Evolutionary conservation across 2,113 vertebrate genomes (phyloP), one percentile per base, ranked within the genome.

Genomic region (Misgurnus anguillicaudatus): DNA sequence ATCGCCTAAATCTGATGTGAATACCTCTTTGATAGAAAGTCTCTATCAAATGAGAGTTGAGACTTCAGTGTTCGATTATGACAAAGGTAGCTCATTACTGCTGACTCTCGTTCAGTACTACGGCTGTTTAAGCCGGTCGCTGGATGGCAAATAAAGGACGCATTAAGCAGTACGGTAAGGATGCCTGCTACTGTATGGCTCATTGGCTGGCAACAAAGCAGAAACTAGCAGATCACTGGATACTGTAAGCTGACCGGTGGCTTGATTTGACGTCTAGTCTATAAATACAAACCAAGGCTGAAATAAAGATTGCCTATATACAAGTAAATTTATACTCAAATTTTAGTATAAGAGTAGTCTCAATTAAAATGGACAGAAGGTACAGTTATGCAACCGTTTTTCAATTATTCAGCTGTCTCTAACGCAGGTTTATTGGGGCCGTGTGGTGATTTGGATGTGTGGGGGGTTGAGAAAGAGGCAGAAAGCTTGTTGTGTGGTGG

Each of bases 81-180:
- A 42, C 31, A 78, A 70, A 74, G 13, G 55, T 19, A 55, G 39
- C 65, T 68, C 16, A 42, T 53, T 66, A 61, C 0, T 19, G n/a
- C 38, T 69, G 14, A 45, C 9, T n/a, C 24, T 69, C 13, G 47
- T 13, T 51, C 10, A 72, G 55, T 66, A 24, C 58, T 2, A 13
- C 38, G 58, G 38, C 36, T 64, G n/a, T 47, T 69, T 73, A 48
- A 47, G 55, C 31, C 41, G 21, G 55, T 48, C 42, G 38, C 21
- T 68, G 51, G 45, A 68, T 53, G 48, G 41, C 61, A 58, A 70
- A 17, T 62, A 9, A 79, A 55, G 69, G 71, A 77, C 42, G 21
- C 62, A 24, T 45, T 74, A 45, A 63, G 24, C 63, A 75, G 41
- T 16, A 78, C 16, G 79, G 82, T 84, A 84, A 84, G 82, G 74